phyloP scores from a whole-genome alignment of 2,888 invertebrate genomes.

The Parnassius glacialis region DNA sequence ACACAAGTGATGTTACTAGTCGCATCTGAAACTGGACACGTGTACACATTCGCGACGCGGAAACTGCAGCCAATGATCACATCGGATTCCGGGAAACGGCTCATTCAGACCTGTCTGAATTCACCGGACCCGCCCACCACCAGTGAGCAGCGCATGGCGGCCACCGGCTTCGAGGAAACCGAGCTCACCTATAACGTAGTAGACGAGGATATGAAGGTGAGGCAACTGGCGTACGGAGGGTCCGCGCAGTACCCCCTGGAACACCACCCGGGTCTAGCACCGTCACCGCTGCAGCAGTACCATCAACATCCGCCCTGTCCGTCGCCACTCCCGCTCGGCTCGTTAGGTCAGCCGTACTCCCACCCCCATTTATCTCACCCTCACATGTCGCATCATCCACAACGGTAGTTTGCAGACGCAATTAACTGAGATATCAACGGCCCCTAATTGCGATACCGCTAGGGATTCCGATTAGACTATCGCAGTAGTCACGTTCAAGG shows the following conservation, averaged over 20 bases:
- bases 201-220: slow-evolving; percentile 98
- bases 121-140: slow-evolving; percentile 94
- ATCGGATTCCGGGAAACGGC: slow-evolving; percentile 96
- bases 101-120: slow-evolving; percentile 99
- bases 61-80: slow-evolving; percentile 99
- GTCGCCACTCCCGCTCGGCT: slow-evolving; percentile 85
- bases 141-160: slow-evolving; percentile 97
- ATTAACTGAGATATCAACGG: background rate
- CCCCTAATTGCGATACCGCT: slow-evolving; percentile 26
- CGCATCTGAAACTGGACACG: slow-evolving; percentile 99
- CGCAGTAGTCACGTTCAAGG: slow-evolving; percentile 71
- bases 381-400: slow-evolving; percentile 89
- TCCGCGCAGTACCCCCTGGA: slow-evolving; percentile 87
- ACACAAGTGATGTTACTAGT: slow-evolving; percentile 99
- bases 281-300: slow-evolving; percentile 85
- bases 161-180: slow-evolving; percentile 98
- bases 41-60: slow-evolving; percentile 99
- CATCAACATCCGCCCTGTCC: slow-evolving; percentile 88
- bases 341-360: slow-evolving; percentile 74
- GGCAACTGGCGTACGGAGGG: slow-evolving; percentile 94
- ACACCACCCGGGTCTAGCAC: slow-evolving; percentile 83
- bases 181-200: slow-evolving; percentile 98
- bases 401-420: slow-evolving; percentile 84
- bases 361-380: slow-evolving; percentile 83
- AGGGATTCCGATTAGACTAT: slow-evolving; percentile 43